Evolutionary conservation across 2,113 vertebrate genomes (phyloP).

Genomic region (Brachirus orientalis): DNA sequence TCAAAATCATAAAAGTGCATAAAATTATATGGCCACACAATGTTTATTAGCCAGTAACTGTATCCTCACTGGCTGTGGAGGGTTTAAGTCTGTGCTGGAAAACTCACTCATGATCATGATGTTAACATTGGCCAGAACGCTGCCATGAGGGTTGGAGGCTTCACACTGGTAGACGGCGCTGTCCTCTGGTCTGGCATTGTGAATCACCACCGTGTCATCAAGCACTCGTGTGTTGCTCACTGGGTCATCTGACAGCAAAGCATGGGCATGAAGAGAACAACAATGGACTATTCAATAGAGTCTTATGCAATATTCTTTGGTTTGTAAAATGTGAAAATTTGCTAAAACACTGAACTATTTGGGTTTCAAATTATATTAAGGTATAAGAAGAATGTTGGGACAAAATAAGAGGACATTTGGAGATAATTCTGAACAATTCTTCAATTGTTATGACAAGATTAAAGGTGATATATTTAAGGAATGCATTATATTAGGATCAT

Average conservation of each 20-base stretch:
- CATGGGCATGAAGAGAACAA: neutral
- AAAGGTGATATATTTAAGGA: too few species aligned
- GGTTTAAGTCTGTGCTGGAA: neutral
- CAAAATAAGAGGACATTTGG: too few species aligned
- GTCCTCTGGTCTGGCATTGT: constrained; percentile 83
- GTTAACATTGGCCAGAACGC: constrained; percentile 88
- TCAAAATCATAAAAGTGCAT: neutral
- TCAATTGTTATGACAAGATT: too few species aligned
- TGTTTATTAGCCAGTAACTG: neutral
- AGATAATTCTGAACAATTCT: too few species aligned
- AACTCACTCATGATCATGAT: constrained; percentile 90
- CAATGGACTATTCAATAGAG: too few species aligned
- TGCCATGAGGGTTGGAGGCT: constrained; percentile 89
- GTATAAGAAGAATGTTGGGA: too few species aligned
- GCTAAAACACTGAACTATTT: too few species aligned
- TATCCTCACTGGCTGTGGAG: neutral
- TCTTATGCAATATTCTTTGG: too few species aligned
- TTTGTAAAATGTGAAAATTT: too few species aligned
- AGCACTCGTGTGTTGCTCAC: constrained; percentile 56
- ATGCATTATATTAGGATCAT: too few species aligned
- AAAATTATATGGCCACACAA: too few species aligned
- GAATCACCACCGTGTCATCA: constrained; percentile 84
- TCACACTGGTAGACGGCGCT: constrained; percentile 93
- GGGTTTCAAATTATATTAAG: too few species aligned
- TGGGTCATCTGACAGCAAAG: constrained; percentile 61